Evolutionary conservation across 2,888 invertebrate genomes (phyloP), one percentile per base, ranked within the genome.

Genomic region (Nomada ruficornis): DNA sequence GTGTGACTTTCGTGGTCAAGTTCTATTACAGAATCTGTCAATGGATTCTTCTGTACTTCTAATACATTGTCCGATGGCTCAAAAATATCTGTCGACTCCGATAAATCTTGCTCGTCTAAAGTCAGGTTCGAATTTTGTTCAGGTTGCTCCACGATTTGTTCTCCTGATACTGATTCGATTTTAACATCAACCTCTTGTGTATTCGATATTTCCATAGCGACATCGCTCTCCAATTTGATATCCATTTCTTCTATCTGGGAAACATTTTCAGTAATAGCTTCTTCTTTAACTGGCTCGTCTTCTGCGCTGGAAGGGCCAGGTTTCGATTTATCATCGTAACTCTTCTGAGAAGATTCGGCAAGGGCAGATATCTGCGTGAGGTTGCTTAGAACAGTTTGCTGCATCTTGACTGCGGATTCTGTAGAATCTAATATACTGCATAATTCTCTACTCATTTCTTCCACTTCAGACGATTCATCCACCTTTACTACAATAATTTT

Each of bases 391-490:
- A 93, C 92, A 18, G 89, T 91, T 64, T 93, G 93, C 55, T 93
- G 93, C 91, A 94, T 93, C 62, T 94, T 94, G 0, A 91, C 93
- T 0, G 92, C 92, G 7, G 85, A 89, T 1, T 94, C 93, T 0
- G 93, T 89, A 0, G 93, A 92, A 65, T 93, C 92, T 2, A 94
- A 85, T 73, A 94, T 94, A 71, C 86, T 93, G 62, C 90, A 93
- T 0, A 94, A 83, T 69, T 94, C 94, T 3, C 91, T 89, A 57
- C 90, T 93, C 93, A 94, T 94, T 59, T 94, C 93, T 10, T 94
- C 94, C 1, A 92, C 92, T 23, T 91, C 91, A 9, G 88, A 82
- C 3, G 85, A 11, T 29, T 90, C 88, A 10, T 92, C 92, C 0
- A 90, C 54, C 50, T 93, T 93, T 0, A 92, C 86, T 2, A 91